phyloP scores from a whole-genome alignment of 2,797 vertebrate species.

The Myotis myotis region DNA sequence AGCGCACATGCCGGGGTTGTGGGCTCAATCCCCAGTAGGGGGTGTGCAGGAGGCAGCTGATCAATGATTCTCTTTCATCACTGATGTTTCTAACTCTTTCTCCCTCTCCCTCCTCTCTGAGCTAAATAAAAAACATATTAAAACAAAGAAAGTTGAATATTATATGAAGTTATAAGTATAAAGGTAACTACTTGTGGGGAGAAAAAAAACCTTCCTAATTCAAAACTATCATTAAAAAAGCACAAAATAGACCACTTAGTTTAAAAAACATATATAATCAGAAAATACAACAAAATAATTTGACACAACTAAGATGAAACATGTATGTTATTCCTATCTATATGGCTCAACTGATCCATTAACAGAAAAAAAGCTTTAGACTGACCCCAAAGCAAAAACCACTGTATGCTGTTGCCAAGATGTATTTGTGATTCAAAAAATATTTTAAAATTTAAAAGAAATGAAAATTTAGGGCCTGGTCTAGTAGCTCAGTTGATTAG shows the following conservation, averaged over 20 bases:
- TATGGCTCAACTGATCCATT: background rate
- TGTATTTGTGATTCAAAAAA: background rate
- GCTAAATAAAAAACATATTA: background rate
- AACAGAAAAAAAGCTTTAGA: slow-evolving; percentile 18
- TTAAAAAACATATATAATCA: background rate
- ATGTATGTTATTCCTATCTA: background rate
- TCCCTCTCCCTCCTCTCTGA: too few relatives aligned
- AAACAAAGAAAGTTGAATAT: background rate
- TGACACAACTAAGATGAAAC: background rate
- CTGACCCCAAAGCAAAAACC: slow-evolving; percentile 31
- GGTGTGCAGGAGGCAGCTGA: too few relatives aligned
- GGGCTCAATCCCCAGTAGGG: too few relatives aligned
- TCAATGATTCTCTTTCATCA: too few relatives aligned
- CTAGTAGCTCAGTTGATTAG: background rate
- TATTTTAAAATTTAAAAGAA: background rate
- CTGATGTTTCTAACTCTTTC: too few relatives aligned
- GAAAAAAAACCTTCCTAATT: background rate
- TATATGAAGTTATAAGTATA: background rate
- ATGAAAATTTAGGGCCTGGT: background rate
- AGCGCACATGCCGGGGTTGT: too few relatives aligned
- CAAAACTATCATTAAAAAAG: background rate
- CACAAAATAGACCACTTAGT: slow-evolving; percentile 19
- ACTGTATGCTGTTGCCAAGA: background rate
- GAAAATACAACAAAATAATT: background rate
- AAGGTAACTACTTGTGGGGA: background rate